These are phyloP conservation scores for Tuberolachnus salignus DNA, from an alignment of 2,888 invertebrate species.

Conservation along the genomic window DNA sequence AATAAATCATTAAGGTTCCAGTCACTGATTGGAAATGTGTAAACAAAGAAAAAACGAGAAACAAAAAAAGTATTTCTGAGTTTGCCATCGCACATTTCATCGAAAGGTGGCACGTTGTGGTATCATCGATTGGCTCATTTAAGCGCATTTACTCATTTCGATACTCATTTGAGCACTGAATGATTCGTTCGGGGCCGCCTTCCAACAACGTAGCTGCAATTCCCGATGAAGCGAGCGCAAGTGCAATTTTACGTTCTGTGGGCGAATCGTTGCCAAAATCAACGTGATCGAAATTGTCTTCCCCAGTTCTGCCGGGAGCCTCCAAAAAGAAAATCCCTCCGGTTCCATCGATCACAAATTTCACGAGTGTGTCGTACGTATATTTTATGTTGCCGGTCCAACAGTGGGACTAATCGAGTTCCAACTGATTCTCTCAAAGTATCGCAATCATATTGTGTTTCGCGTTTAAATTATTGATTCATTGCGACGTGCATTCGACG, in stretches of 20 bases:
- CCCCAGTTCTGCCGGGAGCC: constrained; percentile 56
- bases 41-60: no score
- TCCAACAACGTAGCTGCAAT: neutral
- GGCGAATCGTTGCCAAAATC: neutral
- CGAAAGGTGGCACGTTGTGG: neutral
- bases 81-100: neutral
- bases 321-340: constrained; percentile 27
- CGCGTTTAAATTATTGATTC: neutral
- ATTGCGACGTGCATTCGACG: neutral
- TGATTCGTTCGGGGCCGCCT: no score
- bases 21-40: no score
- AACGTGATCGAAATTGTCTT: constrained; percentile 2
- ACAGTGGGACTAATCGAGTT: neutral
- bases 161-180: no score
- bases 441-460: neutral
- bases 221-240: neutral
- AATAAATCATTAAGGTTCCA: no score
- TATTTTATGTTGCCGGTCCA: constrained; percentile 10
- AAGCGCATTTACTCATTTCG: no score
- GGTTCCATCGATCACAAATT: constrained; percentile 32
- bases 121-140: neutral
- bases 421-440: neutral
- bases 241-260: neutral
- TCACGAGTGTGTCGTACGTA: constrained; percentile 2
- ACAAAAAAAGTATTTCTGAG: no score